Conservation (phyloP, 2,797 vertebrate species). For the Acanthurus tractus region DNA sequence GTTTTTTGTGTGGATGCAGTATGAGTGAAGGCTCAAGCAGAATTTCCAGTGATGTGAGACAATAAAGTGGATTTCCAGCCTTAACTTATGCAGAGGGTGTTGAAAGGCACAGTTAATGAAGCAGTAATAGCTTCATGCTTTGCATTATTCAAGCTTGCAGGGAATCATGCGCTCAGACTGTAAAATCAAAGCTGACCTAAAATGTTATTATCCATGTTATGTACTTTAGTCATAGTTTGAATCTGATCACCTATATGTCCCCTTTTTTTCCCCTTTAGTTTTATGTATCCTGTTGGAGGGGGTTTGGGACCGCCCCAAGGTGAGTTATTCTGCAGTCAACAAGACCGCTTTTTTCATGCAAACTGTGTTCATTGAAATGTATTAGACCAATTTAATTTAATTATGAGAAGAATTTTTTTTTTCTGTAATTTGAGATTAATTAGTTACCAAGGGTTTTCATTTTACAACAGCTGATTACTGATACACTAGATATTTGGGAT, state of each 20-base stretch:
- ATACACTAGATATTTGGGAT: too few relatives aligned
- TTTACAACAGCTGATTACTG: too few relatives aligned
- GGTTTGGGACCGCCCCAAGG: constrained; percentile 94
- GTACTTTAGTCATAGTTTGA: background rate
- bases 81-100: background rate
- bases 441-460: too few relatives aligned
- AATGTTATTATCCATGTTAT: background rate
- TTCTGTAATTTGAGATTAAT: too few relatives aligned
- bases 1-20: background rate
- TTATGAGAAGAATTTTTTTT: too few relatives aligned
- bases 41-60: background rate
- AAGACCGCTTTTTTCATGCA: background rate
- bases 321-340: constrained; percentile 74
- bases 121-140: background rate
- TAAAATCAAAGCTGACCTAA: constrained; percentile 1
- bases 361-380: too few relatives aligned
- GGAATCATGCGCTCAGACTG: background rate
- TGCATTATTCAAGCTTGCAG: background rate
- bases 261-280: constrained; percentile 82
- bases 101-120: background rate
- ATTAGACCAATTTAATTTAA: too few relatives aligned
- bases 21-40: background rate
- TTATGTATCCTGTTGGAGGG: constrained; percentile 94
- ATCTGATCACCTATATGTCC: constrained; percentile 35
- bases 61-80: background rate